Evolutionary conservation across 2,888 invertebrate species (phyloP).

Genomic region (Chaetoderma sp.): DNA sequence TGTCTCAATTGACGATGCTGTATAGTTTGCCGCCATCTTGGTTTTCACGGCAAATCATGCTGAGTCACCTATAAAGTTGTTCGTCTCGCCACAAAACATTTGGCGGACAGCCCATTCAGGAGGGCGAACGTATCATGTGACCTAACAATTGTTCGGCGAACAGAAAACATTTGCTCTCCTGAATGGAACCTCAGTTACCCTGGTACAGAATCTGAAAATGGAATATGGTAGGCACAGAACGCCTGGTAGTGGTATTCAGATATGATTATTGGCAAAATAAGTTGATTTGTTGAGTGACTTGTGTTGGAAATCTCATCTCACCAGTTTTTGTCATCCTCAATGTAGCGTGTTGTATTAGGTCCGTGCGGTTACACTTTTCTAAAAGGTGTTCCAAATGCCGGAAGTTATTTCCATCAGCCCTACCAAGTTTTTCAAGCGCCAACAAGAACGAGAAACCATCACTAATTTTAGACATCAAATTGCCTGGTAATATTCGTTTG

Average conservation of each 20-base stretch:
- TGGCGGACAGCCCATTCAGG: too few relatives aligned
- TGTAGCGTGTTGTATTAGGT: slow-evolving; percentile 45
- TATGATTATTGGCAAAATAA: not conserved
- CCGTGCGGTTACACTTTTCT: slow-evolving; percentile 41
- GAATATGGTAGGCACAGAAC: not conserved
- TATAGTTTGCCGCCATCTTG: too few relatives aligned
- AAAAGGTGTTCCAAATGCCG: slow-evolving; percentile 40
- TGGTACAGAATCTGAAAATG: not conserved
- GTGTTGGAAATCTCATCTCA: slow-evolving; percentile 16
- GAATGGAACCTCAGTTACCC: too few relatives aligned
- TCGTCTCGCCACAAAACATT: too few relatives aligned
- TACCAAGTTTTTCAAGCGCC: slow-evolving; percentile 43
- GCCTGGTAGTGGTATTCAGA: not conserved
- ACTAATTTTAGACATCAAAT: slow-evolving; percentile 33
- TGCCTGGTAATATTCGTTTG: slow-evolving; percentile 32
- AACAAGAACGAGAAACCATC: slow-evolving; percentile 48
- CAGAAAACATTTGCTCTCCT: too few relatives aligned
- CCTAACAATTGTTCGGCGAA: too few relatives aligned
- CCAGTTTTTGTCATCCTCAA: slow-evolving; percentile 43
- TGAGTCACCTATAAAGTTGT: too few relatives aligned
- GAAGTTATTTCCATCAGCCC: slow-evolving; percentile 47
- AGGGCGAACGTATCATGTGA: too few relatives aligned
- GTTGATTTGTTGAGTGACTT: not conserved
- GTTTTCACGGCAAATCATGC: too few relatives aligned
- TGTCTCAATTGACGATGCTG: too few relatives aligned